phyloP scores from a whole-genome alignment of 2,888 invertebrate species.

The Xestia rhomboidea region DNA sequence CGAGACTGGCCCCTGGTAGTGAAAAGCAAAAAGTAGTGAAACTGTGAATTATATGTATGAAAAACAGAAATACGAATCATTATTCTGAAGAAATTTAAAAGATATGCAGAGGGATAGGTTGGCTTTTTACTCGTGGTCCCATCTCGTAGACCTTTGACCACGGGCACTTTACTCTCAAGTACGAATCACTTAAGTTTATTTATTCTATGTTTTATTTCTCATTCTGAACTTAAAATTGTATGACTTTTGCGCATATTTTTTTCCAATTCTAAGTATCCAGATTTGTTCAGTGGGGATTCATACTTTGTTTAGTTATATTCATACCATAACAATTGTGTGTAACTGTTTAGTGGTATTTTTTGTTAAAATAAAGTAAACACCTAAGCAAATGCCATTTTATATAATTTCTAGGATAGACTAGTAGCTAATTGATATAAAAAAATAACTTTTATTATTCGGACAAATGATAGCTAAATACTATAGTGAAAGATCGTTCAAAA shows the following conservation, averaged over 20 bases:
- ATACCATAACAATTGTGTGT: not conserved
- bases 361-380: not conserved
- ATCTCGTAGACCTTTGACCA: no score
- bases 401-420: not conserved
- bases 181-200: no score
- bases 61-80: not conserved
- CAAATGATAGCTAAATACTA: not conserved
- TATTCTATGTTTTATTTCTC: no score
- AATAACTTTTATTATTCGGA: not conserved
- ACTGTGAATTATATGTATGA: not conserved
- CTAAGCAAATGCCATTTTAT: no score
- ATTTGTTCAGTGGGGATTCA: no score
- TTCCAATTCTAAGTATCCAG: no score
- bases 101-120: not conserved
- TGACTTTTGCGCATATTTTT: no score
- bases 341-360: not conserved
- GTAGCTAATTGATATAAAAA: not conserved
- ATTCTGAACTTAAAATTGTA: no score
- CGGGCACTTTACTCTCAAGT: not conserved
- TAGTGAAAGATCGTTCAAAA: not conserved
- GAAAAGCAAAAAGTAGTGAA: not conserved
- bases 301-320: not conserved
- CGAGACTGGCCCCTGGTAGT: no score
- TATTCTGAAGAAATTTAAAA: not conserved
- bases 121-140: no score